Conservation (phyloP, 1,140 invertebrate genomes). For the Himalopsyche phryganea region DNA sequence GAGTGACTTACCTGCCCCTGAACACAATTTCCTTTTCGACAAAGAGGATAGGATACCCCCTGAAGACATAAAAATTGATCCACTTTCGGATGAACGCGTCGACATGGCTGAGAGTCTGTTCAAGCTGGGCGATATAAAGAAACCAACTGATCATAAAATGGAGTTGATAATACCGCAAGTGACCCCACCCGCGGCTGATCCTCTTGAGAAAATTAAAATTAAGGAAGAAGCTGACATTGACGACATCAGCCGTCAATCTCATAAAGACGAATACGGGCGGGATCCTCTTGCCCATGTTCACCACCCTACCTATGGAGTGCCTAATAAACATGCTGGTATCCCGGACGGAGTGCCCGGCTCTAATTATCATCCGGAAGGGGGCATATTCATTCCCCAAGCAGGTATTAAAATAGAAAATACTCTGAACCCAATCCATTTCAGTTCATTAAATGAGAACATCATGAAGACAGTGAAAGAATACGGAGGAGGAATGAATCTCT, state of each 20-base stretch:
- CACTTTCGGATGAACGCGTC: constrained; percentile 22
- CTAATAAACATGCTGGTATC: constrained; percentile 40
- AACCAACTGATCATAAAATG: constrained; percentile 49
- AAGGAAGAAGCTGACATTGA: constrained; percentile 55
- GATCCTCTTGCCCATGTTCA: constrained; percentile 47
- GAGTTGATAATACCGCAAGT: constrained; percentile 59
- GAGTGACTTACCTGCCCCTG: background rate
- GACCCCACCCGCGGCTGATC: constrained; percentile 45
- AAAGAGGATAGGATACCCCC: constrained; percentile 13
- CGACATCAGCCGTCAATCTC: constrained; percentile 44
- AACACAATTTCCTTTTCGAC: constrained; percentile 17
- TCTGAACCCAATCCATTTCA: constrained; percentile 7
- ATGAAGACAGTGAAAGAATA: constrained; percentile 19
- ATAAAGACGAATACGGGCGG: constrained; percentile 47
- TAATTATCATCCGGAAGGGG: constrained; percentile 1
- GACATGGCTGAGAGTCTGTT: constrained; percentile 18
- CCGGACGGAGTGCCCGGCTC: constrained; percentile 34
- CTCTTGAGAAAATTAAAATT: constrained; percentile 54
- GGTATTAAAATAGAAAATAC: constrained; percentile 15
- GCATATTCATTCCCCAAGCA: constrained; percentile 14
- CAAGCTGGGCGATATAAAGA: constrained; percentile 37
- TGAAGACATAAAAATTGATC: constrained; percentile 31
- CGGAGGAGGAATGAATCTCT: constrained; percentile 14
- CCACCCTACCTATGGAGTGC: constrained; percentile 40
- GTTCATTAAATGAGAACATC: constrained; percentile 11